phyloP scores from a whole-genome alignment of 2,888 invertebrate species.

The Cyclophora punctaria region DNA sequence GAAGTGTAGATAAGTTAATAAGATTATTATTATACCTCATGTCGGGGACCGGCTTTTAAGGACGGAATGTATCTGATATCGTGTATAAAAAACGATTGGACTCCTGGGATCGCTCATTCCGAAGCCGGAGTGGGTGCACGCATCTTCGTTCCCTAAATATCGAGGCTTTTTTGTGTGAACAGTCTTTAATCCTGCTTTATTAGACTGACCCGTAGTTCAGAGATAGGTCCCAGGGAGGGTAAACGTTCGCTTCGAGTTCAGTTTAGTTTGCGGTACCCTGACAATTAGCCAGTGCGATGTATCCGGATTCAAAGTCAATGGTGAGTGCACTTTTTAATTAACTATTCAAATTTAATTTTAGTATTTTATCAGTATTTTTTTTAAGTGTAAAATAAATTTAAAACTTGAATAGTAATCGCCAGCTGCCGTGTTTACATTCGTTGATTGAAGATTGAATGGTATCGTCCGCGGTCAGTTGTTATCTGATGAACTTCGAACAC shows the following conservation, averaged over 20 bases:
- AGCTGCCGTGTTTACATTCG: background rate
- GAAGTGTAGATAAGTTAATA: conserved; percentile 72
- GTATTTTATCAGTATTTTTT: background rate
- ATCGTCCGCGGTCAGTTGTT: too few species aligned
- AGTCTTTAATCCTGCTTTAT: conserved; percentile 28
- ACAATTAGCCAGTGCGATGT: conserved; percentile 36
- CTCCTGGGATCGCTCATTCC: conserved; percentile 67
- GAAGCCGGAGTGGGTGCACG: conserved; percentile 59
- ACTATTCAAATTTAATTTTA: background rate
- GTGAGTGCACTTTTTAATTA: conserved; percentile 30
- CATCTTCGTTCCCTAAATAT: conserved; percentile 52
- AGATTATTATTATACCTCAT: conserved; percentile 70
- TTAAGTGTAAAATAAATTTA: background rate
- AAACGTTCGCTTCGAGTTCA: conserved; percentile 34
- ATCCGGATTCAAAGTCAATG: conserved; percentile 39
- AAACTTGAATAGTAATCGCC: background rate
- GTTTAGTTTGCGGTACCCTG: conserved; percentile 23
- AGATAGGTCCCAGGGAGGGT: conserved; percentile 31
- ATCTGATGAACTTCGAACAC: background rate
- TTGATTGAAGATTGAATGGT: background rate
- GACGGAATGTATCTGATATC: conserved; percentile 68
- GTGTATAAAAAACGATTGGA: conserved; percentile 71
- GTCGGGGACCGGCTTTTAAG: conserved; percentile 67
- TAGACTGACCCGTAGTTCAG: conserved; percentile 34
- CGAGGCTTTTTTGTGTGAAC: conserved; percentile 39